Evolutionary conservation across 2,113 vertebrate genomes (phyloP), one percentile per base, ranked within the genome.

Genomic region (Oreocharis arfaki): DNA sequence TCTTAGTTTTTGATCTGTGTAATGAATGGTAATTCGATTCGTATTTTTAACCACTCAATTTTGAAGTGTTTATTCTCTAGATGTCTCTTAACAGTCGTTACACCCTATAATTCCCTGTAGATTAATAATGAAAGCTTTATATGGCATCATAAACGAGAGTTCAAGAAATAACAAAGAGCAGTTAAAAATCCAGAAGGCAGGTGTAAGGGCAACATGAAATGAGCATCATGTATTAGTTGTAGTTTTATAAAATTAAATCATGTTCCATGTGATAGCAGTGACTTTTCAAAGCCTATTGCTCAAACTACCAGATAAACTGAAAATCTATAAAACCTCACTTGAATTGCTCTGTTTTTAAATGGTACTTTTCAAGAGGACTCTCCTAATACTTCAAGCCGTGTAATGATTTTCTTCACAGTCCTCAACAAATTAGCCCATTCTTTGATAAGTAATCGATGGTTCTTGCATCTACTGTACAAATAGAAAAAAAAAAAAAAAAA

Each of bases 391-490:
- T 93, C 69, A 86, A 89, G 55, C 27, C 12, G 6, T 1, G 1
- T 83, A 90, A 96, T 84, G 35, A 93, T 94, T 93, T 90, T 88
- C 56, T 67, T 87, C 30, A 63, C 37, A 80, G 41, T 68, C 30
- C 28, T 73, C 85, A 86, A 53, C n/a, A 95, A 95, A 87, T 92
- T 65, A 93, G 53, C 87, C 39, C 89, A 8, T 28, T 91, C 19
- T 90, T 81, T 80, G 61, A 87, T 83, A 97, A 95, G 37, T 61
- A 92, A 77, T 67, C 70, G 30, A 84, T 92, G 39, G 7, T 60
- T 82, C 64, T 88, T 20, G 1, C n/a, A 84, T 65, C 30, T 87
- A 57, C 39, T 84, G 61, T 69, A 82, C 27, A 86, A 94, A 84
- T 6, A 60, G 33, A 19, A 60, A 71, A 69, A 71, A 69, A 86